Base-by-base conservation (phyloP, 2,797 vertebrate genomes). In the Chaenodraco wilsoni region DNA sequence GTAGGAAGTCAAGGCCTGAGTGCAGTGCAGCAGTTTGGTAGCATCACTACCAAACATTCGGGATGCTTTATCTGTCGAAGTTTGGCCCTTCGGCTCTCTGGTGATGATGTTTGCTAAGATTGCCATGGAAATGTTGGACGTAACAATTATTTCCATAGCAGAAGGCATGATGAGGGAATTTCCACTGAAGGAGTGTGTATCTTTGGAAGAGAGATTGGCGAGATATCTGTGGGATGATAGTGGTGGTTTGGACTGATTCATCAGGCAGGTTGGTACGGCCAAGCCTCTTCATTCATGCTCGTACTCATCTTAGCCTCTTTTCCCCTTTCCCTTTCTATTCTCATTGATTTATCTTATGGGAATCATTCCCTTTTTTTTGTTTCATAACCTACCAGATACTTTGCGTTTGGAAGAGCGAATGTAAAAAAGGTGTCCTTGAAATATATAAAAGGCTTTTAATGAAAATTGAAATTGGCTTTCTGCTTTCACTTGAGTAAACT, bases 51-150 rank as follows among this genome's bases (percentile, higher is more conserved):
- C 69, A 77, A 80, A 79, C 79, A 62, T 84, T 55, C 56, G 62
- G 33, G 54, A 72, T 57, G 44, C 43, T 86, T 87, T 84, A 87
- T 89, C 87, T 84, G 27, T 72, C 72, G 15, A 61, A 52, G 61
- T 82, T 85, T 85, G 70, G 59, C 76, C 27, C 73, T 65, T 82
- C 59, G 75, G 69, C 69, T 65, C 63, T 81, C 71, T 83, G 84
- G 60, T 61, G 62, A 63, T 49, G 17, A 65, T 84, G 83, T 85
- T 90, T 91, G 81, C 72, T 88, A 76, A 72, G 72, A 86, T 87
- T 49, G 72, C 87, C 77, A 83, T 89, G 84, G 84, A 72, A 82
- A 89, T 84, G 74, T 86, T 86, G 87, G 87, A 84, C 73, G 85
- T 72, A 86, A 88, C 83, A 91, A 65, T 86, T 83, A 81, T 86